These are phyloP conservation scores for Agonopterix alstromeriana DNA, from an alignment of 2,888 invertebrate species.

Conservation along the genomic window DNA sequence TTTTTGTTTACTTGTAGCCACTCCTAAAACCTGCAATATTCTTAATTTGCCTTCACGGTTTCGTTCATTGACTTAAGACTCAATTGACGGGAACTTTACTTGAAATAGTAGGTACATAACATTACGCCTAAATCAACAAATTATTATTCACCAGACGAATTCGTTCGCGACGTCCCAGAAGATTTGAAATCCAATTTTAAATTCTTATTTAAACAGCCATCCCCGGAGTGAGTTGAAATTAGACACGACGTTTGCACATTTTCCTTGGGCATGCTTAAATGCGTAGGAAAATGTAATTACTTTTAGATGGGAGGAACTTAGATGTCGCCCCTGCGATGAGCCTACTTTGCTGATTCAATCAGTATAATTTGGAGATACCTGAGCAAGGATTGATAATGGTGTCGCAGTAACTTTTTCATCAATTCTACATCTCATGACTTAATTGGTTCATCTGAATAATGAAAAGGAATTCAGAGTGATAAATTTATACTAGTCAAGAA, in stretches of 20 bases:
- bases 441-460: neutral
- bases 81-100: too few species aligned
- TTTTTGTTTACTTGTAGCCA: too few species aligned
- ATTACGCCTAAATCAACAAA: constrained; percentile 22
- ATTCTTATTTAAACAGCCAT: constrained; percentile 52
- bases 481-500: too few species aligned
- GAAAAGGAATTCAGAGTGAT: too few species aligned
- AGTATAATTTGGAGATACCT: constrained; percentile 26
- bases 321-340: constrained; percentile 21
- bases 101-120: neutral
- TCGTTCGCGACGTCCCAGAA: constrained; percentile 18
- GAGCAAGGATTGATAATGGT: constrained; percentile 1
- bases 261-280: constrained; percentile 44
- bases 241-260: constrained; percentile 49
- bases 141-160: constrained; percentile 24
- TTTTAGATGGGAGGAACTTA: constrained; percentile 30
- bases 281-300: constrained; percentile 61
- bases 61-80: too few species aligned
- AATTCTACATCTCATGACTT: too few species aligned
- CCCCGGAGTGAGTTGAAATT: constrained; percentile 32
- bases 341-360: constrained; percentile 43
- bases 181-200: constrained; percentile 55
- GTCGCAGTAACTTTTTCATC: too few species aligned
- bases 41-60: too few species aligned
- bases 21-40: too few species aligned